Evolutionary conservation across 53 echinoderm and acorn worm genomes (phyloP).

Genomic region (Patiria pectinifera): DNA sequence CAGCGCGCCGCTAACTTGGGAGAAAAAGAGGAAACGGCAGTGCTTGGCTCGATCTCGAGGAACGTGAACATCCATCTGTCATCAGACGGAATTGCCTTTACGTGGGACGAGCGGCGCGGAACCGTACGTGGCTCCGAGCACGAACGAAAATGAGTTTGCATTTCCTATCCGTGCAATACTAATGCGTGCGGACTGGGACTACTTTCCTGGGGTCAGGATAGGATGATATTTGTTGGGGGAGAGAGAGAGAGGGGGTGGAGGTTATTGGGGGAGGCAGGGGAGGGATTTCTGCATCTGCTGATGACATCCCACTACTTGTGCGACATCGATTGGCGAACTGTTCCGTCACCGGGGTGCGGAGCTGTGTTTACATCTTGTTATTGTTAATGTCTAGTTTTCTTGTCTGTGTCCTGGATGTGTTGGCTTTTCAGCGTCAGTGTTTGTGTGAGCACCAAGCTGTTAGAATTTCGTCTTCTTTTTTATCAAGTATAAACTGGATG

Average conservation of each 20-base stretch:
- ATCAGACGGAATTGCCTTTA: neutral
- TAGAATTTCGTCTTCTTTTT: no score
- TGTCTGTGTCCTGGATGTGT: neutral
- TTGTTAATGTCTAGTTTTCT: neutral
- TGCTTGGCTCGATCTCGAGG: neutral
- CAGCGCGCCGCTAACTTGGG: no score
- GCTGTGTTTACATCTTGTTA: neutral
- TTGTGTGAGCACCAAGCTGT: neutral
- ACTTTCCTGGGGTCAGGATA: neutral
- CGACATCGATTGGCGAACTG: neutral
- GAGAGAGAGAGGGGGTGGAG: neutral
- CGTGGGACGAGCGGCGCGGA: neutral
- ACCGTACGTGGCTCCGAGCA: neutral
- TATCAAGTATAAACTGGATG: no score
- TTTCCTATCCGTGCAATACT: neutral
- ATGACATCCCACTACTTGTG: neutral
- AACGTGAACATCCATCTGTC: neutral
- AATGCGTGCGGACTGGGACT: neutral
- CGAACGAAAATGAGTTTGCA: slow-evolving; percentile 1
- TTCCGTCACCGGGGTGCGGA: neutral
- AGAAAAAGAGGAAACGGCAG: neutral
- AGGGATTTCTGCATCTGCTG: neutral
- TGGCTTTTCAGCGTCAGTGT: neutral
- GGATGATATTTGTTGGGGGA: no score
- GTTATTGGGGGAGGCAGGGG: neutral